Evolutionary conservation across 2,797 vertebrate genomes (phyloP), one percentile per base, ranked within the genome.

Genomic region (Acipenser oxyrinchus): DNA sequence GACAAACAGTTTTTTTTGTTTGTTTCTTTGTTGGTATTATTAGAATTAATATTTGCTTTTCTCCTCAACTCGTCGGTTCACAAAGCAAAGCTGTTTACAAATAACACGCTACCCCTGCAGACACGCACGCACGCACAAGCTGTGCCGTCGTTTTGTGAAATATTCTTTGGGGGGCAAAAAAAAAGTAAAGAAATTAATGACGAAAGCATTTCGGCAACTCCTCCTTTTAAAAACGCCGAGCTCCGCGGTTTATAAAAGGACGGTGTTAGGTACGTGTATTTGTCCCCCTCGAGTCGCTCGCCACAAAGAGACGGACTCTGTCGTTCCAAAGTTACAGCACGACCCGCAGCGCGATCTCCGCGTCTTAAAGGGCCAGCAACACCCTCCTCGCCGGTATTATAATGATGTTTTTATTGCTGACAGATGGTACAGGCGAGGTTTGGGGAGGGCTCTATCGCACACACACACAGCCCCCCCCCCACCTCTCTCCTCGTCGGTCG

Each of bases 301-400:
- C 82, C 87, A 82, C 83, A 79, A 79, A 78, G 82, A 84, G 77
- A 76, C 77, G 69, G 76, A 78, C 70, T 75, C 76, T 62, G 71
- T 62, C 11, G 48, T 58, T 66, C 67, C 69, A 66, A 64, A 63
- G 52, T 65, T 61, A 53, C 52, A 63, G 67, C 65, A 76, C 23
- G 71, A 68, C 58, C 70, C 71, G 66, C 67, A 18, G 72, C 62
- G 61, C 70, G 73, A 77, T 61, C 67, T 65, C 67, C 60, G 68
- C 10, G 64, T 78, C 87, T 91, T 89, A 91, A 91, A 91, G 87
- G 72, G 82, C 15, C 83, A 87, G 84, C 55, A 59, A 60, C 4
- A 8, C 55, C 49, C 58, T 58, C 48, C 37, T 59, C n/a, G 23
- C 23, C 4, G 0, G 23, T 37, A 37, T 37, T 37, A 37, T 37